phyloP scores from a whole-genome alignment of 2,113 vertebrate genomes.

The Serinus canaria region DNA sequence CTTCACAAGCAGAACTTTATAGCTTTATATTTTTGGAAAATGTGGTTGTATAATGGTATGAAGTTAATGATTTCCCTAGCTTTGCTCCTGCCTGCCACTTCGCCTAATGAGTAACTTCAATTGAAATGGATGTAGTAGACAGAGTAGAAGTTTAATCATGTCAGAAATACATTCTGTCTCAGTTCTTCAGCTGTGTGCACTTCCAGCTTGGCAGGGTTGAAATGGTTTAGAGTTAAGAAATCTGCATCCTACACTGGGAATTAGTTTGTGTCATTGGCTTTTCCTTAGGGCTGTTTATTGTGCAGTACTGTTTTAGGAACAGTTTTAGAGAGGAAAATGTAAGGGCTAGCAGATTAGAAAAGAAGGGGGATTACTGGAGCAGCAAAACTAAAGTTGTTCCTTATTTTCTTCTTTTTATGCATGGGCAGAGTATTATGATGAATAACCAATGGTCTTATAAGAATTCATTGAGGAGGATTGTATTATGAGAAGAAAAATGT shows the following conservation, averaged over 20 bases:
- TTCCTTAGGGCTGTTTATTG: not conserved
- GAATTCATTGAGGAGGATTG: not conserved
- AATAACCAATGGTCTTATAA: not conserved
- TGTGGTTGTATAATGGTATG: not conserved
- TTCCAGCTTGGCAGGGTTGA: not conserved
- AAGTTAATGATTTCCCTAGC: slow-evolving; percentile 26
- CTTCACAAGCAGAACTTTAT: not conserved
- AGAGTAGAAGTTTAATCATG: not conserved
- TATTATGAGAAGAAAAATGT: not conserved
- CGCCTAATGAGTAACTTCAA: slow-evolving; percentile 18
- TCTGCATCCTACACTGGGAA: not conserved
- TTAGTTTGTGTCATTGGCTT: not conserved
- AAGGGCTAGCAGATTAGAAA: not conserved
- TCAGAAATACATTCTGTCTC: slow-evolving; percentile 7
- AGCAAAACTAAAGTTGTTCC: not conserved
- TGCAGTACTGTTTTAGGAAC: not conserved
- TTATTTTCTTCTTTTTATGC: not conserved
- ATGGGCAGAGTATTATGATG: not conserved
- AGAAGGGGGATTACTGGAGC: not conserved
- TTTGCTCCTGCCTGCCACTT: slow-evolving; percentile 36
- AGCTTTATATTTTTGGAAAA: slow-evolving; percentile 15
- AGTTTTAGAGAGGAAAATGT: not conserved
- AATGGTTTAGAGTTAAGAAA: not conserved
- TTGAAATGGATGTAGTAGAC: slow-evolving; percentile 32
- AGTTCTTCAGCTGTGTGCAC: not conserved